These are phyloP conservation scores for Babyrousa celebensis DNA, from an alignment of 2,797 vertebrate species.

Conservation along the genomic window DNA sequence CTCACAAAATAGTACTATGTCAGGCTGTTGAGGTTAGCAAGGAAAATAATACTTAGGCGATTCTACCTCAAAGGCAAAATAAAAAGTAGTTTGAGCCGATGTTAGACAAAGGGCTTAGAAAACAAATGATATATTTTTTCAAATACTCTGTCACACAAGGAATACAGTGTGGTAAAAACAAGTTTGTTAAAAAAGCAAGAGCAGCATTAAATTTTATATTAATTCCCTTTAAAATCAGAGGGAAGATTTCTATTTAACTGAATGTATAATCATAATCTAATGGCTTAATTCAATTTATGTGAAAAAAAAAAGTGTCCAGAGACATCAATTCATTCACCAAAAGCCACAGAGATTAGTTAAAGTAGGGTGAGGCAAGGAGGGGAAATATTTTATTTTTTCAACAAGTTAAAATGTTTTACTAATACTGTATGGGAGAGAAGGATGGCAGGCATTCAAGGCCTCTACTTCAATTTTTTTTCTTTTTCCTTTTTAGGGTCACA, in stretches of 20 bases:
- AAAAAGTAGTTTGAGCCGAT: constrained; percentile 80
- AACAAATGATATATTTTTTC: constrained; percentile 67
- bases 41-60: constrained; percentile 81
- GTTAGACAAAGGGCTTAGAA: constrained; percentile 73
- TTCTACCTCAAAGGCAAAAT: constrained; percentile 73
- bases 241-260: constrained; percentile 23
- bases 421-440: background rate
- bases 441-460: background rate
- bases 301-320: background rate
- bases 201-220: constrained; percentile 18
- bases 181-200: constrained; percentile 67
- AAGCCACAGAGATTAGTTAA: background rate
- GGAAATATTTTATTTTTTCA: constrained; percentile 11
- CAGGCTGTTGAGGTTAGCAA: constrained; percentile 74
- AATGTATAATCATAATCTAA: constrained; percentile 20
- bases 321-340: constrained; percentile 37
- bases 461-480: background rate
- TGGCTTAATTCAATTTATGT: constrained; percentile 3
- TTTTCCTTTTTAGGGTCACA: no score
- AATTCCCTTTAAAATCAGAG: constrained; percentile 58
- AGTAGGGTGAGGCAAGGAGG: background rate
- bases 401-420: constrained; percentile 34
- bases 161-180: constrained; percentile 24
- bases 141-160: constrained; percentile 64
- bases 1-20: constrained; percentile 75